Base-by-base conservation (phyloP, 2,797 vertebrate species). In the Lateolabrax maculatus region DNA sequence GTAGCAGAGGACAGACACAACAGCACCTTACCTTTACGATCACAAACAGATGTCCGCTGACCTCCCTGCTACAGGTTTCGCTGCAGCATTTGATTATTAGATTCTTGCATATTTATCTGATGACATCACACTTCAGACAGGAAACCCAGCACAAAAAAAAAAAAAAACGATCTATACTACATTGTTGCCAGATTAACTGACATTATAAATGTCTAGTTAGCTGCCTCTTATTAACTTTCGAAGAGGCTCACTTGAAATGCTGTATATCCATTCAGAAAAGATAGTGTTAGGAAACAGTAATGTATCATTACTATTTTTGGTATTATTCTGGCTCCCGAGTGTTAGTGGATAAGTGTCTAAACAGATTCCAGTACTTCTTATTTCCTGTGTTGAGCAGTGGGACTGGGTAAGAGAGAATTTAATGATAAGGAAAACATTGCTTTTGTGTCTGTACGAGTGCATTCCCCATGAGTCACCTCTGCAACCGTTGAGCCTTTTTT, bases 1-100 rank as follows among this genome's bases (percentile, higher is more conserved):
- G 83, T 87, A 79, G 80, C 43, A 65, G 87, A 66, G 58, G 76
- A 87, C 83, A 93, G 92, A 91, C 87, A 92, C 80, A 91, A 90
- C 85, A 90, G 81, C 75, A 77, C 43, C 79, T 48, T 3, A 82
- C 65, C 87, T 81, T 69, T 23, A 44, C 1, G 9, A 92, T 88
- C 75, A 83, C 81, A 85, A 86, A 78, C 91, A 93, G 85, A 92
- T 92, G 89, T 72, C 25, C 7, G n/a, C 31, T 70, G 37, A 75
- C 37, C 46, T 34, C 36, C 44, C 27, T 4, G 13, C 46, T 75
- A 25, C n/a, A 23, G 63, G 3, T 12, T 21, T 31, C 52, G 3
- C 60, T 63, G 64, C 41, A 19, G 25, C 16, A 23, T 79, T 25
- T 23, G 2, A 64, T 62, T 51, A 63, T 51, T 27, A 8, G 13